Evolutionary conservation across 2,797 vertebrate species (phyloP).

Genomic region (Mallotus villosus): DNA sequence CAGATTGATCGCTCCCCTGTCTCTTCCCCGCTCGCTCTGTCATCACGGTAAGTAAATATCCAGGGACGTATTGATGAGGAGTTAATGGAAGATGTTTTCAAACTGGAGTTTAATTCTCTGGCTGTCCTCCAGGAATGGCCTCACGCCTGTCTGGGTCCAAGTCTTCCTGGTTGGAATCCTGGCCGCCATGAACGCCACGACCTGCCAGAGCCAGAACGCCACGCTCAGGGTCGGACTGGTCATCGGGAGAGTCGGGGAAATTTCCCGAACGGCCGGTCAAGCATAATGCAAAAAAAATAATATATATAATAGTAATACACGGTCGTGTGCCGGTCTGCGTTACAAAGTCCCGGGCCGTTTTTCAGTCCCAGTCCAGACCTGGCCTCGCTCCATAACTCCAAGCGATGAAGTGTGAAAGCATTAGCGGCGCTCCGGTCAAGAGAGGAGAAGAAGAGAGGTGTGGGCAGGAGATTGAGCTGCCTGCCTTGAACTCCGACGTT

Average conservation of each 20-base stretch:
- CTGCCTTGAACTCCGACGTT: constrained; percentile 33
- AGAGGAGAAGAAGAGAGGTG: too few species aligned
- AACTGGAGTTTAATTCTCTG: neutral
- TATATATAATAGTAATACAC: too few species aligned
- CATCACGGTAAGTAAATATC: neutral
- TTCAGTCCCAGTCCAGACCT: too few species aligned
- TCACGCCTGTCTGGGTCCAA: neutral
- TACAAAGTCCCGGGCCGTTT: too few species aligned
- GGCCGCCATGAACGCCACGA: neutral
- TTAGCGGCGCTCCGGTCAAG: neutral
- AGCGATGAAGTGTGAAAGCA: too few species aligned
- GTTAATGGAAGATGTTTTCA: neutral
- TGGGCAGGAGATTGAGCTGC: constrained; percentile 26
- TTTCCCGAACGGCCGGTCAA: too few species aligned
- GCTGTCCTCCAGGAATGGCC: neutral
- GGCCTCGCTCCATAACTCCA: too few species aligned
- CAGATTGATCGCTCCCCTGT: neutral
- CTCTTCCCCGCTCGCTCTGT: neutral
- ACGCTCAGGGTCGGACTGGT: too few species aligned
- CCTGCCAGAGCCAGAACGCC: neutral
- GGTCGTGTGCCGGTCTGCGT: too few species aligned
- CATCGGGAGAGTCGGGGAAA: too few species aligned
- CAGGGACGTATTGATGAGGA: neutral
- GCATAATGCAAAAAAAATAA: too few species aligned
- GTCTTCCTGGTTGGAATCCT: neutral